Conservation (phyloP, 2,888 invertebrate genomes). For the Drosophila kuntzei region DNA sequence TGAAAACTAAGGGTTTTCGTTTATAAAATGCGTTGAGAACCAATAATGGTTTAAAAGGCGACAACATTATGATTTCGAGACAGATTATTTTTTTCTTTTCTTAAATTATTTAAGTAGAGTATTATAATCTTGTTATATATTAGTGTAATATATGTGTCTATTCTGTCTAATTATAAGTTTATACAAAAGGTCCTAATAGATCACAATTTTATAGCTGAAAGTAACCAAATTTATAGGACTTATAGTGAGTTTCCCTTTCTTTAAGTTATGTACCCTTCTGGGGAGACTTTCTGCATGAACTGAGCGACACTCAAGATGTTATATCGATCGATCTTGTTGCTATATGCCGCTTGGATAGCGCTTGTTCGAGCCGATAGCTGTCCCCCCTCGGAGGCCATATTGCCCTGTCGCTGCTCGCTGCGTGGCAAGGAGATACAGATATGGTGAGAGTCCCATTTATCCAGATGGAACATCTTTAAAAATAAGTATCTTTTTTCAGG, state of each 20-base stretch:
- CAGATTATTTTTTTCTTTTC: no score
- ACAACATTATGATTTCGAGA: no score
- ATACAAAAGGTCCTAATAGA: not conserved
- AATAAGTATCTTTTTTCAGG: constrained; percentile 86
- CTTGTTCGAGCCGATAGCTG: constrained; percentile 86
- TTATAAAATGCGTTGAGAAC: no score
- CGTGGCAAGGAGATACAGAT: constrained; percentile 93
- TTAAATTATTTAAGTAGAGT: no score
- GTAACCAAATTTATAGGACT: not conserved
- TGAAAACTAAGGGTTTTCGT: no score
- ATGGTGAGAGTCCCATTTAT: constrained; percentile 87
- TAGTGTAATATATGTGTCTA: no score
- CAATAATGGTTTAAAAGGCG: no score
- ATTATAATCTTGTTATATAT: no score
- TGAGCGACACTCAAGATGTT: constrained; percentile 53
- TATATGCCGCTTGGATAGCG: constrained; percentile 39
- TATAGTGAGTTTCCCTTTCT: not conserved
- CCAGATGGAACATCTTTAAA: no score
- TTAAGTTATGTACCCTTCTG: constrained; percentile 56
- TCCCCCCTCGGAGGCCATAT: constrained; percentile 91
- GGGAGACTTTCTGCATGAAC: constrained; percentile 26
- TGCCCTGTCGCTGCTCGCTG: constrained; percentile 93
- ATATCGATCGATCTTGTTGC: constrained; percentile 50
- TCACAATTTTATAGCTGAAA: not conserved
- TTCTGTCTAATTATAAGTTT: no score